Evolutionary conservation across 2,113 vertebrate genomes (phyloP), one percentile per base, ranked within the genome.

Genomic region (Argyrosomus japonicus): DNA sequence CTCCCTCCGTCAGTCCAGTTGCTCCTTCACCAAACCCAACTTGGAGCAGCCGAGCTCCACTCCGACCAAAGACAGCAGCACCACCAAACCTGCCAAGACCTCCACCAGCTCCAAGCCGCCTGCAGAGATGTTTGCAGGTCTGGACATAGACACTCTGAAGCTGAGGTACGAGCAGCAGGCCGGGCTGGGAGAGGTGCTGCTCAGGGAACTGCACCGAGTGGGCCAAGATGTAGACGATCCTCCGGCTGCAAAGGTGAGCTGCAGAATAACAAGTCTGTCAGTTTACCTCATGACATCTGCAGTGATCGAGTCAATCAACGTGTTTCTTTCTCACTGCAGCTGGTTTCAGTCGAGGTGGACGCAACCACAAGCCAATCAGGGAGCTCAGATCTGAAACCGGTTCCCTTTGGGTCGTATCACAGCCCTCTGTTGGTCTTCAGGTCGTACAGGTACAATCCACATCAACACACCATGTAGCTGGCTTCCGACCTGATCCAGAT

Each of bases 381-480:
- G 45, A 89, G 90, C 83, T 57, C 76, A 0, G 97, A 98, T 63
- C 75, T 89, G 58, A 96, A 92, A 83, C 97, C 97, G 0, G 94
- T 95, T 70, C 95, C 97, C 0, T 98, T 97, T 87, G 96, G 92
- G 70, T 92, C 95, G 0, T 99, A 99, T 90, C 97, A 93, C 88
- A 99, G 98, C 82, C 97, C 98, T 40, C 96, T 99, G 80, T 94
- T 99, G 40, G 95, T 95, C 32, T 99, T 99, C 93, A 98, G 95
- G 77, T 98, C 98, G 0, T 99, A 99, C 95, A 98, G 98, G 98
- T 99, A 95, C 4, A 32, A 4, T 29, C 25, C 56, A 18, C 27
- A 68, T 21, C 67, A 43, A 82, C 29, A 48, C 9, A 36, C 36
- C 36, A 36, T 36, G 36, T 36, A 36, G 36, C 36, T 36, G 36